These are phyloP conservation scores for Phaetusa simplex DNA, from an alignment of 2,113 vertebrate species.

Conservation along the genomic window DNA sequence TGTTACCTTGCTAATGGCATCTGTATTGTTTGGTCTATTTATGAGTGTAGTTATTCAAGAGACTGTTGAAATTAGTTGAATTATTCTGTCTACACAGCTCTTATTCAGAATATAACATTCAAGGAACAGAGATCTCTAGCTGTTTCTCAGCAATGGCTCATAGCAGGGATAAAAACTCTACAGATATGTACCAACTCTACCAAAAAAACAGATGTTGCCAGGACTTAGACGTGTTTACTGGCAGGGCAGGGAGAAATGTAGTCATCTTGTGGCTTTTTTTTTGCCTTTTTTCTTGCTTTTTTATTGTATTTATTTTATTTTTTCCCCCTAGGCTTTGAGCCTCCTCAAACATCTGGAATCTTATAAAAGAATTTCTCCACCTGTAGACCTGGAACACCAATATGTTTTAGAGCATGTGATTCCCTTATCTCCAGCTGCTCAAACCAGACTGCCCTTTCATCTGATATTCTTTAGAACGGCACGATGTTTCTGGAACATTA, in stretches of 20 bases:
- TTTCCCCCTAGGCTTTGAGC: constrained; percentile 79
- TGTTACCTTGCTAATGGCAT: not conserved
- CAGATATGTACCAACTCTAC: not conserved
- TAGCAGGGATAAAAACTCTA: not conserved
- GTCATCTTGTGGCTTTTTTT: not conserved
- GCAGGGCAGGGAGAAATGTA: not conserved
- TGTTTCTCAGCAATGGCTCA: not conserved
- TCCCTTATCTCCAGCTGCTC: constrained; percentile 77
- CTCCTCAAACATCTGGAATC: constrained; percentile 91
- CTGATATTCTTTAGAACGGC: constrained; percentile 86
- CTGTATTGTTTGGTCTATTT: not conserved
- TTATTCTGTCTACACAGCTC: not conserved
- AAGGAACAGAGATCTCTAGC: not conserved
- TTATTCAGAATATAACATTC: not conserved
- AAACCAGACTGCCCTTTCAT: constrained; percentile 90
- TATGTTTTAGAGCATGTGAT: constrained; percentile 83
- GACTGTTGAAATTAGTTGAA: not conserved
- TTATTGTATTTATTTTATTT: not conserved
- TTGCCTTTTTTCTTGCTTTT: not conserved
- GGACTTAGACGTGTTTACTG: not conserved
- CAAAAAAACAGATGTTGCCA: not conserved
- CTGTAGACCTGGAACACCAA: constrained; percentile 85
- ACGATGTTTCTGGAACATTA: constrained; percentile 89
- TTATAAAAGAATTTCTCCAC: constrained; percentile 84
- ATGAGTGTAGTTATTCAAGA: not conserved